These are phyloP conservation scores for Tupaia chinensis DNA, from an alignment of 2,113 vertebrate genomes.

Conservation along the genomic window DNA sequence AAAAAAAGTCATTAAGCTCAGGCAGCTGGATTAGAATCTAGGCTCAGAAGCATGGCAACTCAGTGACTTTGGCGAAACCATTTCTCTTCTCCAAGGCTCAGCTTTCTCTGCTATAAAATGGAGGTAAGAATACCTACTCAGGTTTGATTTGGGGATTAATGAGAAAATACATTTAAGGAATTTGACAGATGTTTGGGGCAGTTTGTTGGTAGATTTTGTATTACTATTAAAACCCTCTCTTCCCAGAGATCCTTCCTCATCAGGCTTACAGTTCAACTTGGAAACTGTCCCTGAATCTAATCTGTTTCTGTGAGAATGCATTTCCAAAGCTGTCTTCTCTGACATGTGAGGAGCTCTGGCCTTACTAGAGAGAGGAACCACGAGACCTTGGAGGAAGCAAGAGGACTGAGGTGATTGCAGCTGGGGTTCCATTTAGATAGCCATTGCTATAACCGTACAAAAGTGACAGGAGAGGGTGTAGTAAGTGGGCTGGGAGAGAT, in stretches of 20 bases:
- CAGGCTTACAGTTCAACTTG: not conserved
- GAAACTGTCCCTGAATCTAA: no score
- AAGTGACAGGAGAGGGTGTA: no score
- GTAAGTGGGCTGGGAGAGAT: not conserved
- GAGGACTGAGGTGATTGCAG: not conserved
- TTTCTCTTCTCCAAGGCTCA: not conserved
- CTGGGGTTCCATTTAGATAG: not conserved
- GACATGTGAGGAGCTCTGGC: not conserved
- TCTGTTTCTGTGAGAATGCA: not conserved
- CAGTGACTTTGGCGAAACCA: not conserved
- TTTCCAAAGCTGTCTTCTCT: not conserved
- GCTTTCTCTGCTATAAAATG: not conserved
- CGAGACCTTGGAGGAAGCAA: not conserved
- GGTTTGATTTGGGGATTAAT: not conserved
- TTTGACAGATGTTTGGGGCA: not conserved
- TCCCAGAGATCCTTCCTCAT: not conserved
- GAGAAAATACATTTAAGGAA: not conserved
- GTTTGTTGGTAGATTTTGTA: not conserved
- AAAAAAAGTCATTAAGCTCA: not conserved
- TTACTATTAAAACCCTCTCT: not conserved
- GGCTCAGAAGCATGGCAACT: not conserved
- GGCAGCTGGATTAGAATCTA: not conserved
- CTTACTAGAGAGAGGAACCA: not conserved
- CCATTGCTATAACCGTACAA: fast-evolving
- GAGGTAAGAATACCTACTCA: not conserved